Conservation (phyloP, 1,140 invertebrate genomes). For the Acromyrmex charruanus region DNA sequence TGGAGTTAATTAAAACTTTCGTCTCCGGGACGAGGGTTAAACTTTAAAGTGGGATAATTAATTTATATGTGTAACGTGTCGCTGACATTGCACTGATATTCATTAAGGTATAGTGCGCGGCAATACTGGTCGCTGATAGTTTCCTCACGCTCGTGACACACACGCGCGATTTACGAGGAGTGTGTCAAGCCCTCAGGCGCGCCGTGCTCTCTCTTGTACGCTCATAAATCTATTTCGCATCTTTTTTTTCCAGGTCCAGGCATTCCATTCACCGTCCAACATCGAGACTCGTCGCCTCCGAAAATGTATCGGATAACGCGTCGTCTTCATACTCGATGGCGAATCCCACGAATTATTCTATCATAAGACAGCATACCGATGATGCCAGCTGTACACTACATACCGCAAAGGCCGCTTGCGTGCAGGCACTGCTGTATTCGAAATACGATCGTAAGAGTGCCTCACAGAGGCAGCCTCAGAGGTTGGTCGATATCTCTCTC, state of each 20-base stretch:
- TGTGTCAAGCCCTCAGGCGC: background rate
- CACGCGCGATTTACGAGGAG: slow-evolving; percentile 46
- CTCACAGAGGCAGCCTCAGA: slow-evolving; percentile 27
- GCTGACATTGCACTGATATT: slow-evolving; percentile 37
- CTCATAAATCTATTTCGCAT: slow-evolving; percentile 48
- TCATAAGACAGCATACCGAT: slow-evolving; percentile 55
- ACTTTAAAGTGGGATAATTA: slow-evolving; percentile 38
- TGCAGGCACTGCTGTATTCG: slow-evolving; percentile 50
- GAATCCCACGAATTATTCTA: slow-evolving; percentile 69
- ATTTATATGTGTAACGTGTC: slow-evolving; percentile 56
- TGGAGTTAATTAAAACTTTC: slow-evolving; percentile 60
- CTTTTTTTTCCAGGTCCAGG: background rate
- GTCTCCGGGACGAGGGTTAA: background rate
- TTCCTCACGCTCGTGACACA: slow-evolving; percentile 2
- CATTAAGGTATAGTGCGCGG: slow-evolving; percentile 17
- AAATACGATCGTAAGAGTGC: slow-evolving; percentile 73
- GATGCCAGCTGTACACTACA: slow-evolving; percentile 47
- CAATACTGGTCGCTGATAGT: background rate
- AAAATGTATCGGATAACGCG: slow-evolving; percentile 15
- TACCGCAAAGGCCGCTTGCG: slow-evolving; percentile 35
- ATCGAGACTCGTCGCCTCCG: slow-evolving; percentile 9
- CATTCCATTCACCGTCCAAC: background rate
- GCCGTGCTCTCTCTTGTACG: background rate
- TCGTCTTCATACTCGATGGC: background rate
- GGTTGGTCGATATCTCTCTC: slow-evolving; percentile 67